Conservation (phyloP, 2,888 invertebrate genomes). For the Euzophera pinguis region DNA sequence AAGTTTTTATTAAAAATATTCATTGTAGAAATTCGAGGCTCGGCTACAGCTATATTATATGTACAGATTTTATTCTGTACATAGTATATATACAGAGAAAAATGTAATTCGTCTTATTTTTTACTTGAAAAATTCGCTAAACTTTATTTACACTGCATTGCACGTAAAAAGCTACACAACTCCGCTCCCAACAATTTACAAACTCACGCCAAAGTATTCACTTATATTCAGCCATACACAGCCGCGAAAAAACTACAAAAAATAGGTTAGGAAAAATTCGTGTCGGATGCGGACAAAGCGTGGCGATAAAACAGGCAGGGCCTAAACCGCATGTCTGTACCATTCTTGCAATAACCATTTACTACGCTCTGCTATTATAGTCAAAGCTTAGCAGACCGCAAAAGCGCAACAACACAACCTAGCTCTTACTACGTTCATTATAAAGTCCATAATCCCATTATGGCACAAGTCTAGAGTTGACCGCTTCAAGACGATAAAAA, state of each 20-base stretch:
- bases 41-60: too few relatives aligned
- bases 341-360: slow-evolving; percentile 32
- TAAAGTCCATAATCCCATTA: slow-evolving; percentile 19
- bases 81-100: too few relatives aligned
- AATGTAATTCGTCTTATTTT: too few relatives aligned
- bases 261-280: slow-evolving; percentile 1
- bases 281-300: slow-evolving; percentile 3
- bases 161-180: background rate
- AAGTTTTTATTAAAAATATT: too few relatives aligned
- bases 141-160: background rate
- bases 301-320: slow-evolving; percentile 25
- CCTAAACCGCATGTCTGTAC: slow-evolving; percentile 19
- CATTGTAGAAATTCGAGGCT: too few relatives aligned
- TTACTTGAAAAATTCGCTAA: background rate
- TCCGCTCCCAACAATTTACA: background rate
- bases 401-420: slow-evolving; percentile 12
- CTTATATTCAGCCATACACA: slow-evolving; percentile 6
- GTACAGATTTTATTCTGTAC: too few relatives aligned
- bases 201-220: slow-evolving; percentile 3
- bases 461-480: slow-evolving; percentile 15
- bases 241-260: slow-evolving; percentile 5
- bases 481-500: slow-evolving; percentile 34
- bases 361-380: slow-evolving; percentile 29
- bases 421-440: slow-evolving; percentile 15
- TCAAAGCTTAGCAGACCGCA: slow-evolving; percentile 25